phyloP scores from a whole-genome alignment of 2,888 invertebrate genomes.

The Pteria penguin region DNA sequence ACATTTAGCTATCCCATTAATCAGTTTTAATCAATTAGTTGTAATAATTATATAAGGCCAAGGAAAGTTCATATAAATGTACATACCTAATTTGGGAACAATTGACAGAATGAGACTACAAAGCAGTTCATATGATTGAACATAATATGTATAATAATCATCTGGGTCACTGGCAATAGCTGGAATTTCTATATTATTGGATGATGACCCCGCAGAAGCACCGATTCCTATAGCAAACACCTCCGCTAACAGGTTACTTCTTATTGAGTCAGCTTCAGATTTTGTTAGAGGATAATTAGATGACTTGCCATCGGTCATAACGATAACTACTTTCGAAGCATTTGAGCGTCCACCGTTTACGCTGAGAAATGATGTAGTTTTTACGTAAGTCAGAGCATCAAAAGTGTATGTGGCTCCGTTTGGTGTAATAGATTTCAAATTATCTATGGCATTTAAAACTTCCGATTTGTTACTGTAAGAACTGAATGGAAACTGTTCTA shows the following conservation, averaged over 20 bases:
- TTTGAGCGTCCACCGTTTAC: slow-evolving; percentile 19
- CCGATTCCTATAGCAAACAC: slow-evolving; percentile 43
- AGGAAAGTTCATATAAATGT: not conserved
- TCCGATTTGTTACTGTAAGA: slow-evolving; percentile 15
- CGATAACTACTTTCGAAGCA: slow-evolving; percentile 26
- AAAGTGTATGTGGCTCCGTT: slow-evolving; percentile 29
- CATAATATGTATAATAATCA: slow-evolving; percentile 32
- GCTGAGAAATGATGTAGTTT: slow-evolving; percentile 11
- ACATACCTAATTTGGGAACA: slow-evolving; percentile 40
- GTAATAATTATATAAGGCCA: too few relatives aligned
- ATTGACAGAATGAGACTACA: slow-evolving; percentile 34
- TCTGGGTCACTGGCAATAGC: slow-evolving; percentile 38
- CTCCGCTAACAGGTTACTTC: slow-evolving; percentile 11
- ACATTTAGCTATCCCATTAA: too few relatives aligned
- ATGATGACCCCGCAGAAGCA: slow-evolving; percentile 2
- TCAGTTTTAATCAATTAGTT: too few relatives aligned
- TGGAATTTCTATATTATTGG: slow-evolving; percentile 15
- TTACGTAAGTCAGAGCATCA: slow-evolving; percentile 16
- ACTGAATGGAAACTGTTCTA: slow-evolving; percentile 22
- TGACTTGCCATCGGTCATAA: slow-evolving; percentile 42
- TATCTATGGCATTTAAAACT: slow-evolving; percentile 21
- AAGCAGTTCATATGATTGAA: slow-evolving; percentile 28
- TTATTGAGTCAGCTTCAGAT: slow-evolving; percentile 7
- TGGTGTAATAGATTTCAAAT: not conserved
- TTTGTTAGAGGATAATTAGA: slow-evolving; percentile 8